Evolutionary conservation across 2,888 invertebrate species (phyloP).

Genomic region (Cryptocephalus moraei): DNA sequence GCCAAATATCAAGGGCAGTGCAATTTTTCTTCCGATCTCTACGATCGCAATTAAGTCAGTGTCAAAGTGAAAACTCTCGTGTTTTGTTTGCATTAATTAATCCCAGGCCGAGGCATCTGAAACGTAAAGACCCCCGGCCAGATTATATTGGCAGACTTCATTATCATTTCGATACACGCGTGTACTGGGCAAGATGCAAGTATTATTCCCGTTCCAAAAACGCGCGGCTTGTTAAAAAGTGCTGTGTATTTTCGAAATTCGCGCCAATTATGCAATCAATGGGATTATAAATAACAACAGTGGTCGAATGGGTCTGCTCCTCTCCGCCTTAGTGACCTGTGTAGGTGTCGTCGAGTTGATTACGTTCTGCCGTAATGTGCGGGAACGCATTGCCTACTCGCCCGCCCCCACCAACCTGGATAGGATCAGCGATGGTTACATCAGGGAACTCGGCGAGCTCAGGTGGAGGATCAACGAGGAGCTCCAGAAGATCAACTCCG

Average conservation of each 20-base stretch:
- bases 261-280: constrained; percentile 13
- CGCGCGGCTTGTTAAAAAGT: background rate
- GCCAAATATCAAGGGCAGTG: too few relatives aligned
- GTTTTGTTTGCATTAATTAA: constrained; percentile 7
- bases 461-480: constrained; percentile 4
- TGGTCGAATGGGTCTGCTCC: constrained; percentile 55
- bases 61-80: background rate
- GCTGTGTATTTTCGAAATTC: constrained; percentile 13
- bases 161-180: constrained; percentile 5
- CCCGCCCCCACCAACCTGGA: constrained; percentile 10
- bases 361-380: constrained; percentile 45
- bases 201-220: background rate
- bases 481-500: constrained; percentile 3
- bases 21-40: too few relatives aligned
- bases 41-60: too few relatives aligned
- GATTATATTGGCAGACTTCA: constrained; percentile 19
- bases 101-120: constrained; percentile 11
- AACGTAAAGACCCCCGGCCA: constrained; percentile 11
- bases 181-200: background rate
- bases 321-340: constrained; percentile 65
- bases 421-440: constrained; percentile 6
- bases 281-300: constrained; percentile 6
- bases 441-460: constrained; percentile 6
- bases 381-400: constrained; percentile 13
- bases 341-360: constrained; percentile 63